Conservation (phyloP, 2,113 vertebrate genomes). For the Carassius gibelio region DNA sequence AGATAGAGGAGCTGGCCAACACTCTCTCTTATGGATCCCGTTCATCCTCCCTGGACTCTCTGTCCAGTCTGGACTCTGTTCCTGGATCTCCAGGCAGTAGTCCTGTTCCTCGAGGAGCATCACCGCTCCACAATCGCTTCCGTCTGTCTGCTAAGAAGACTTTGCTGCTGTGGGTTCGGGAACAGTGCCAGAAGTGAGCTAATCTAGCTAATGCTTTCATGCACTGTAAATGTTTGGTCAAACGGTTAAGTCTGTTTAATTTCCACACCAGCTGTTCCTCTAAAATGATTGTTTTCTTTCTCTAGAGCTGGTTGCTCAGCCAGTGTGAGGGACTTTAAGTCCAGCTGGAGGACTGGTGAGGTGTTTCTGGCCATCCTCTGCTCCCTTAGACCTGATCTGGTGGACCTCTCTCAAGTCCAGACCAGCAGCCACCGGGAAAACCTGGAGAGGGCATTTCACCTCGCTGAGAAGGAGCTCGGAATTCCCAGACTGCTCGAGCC, state of each 20-base stretch:
- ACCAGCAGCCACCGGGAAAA: conserved; percentile 83
- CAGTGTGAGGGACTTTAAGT: conserved; percentile 85
- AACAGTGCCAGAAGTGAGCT: conserved; percentile 82
- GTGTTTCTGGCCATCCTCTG: conserved; percentile 87
- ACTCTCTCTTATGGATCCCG: conserved; percentile 77
- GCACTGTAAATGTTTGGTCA: not conserved
- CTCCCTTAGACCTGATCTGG: conserved; percentile 82
- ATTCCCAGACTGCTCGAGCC: conserved; percentile 89
- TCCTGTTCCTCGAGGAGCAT: conserved; percentile 63
- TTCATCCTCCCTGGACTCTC: conserved; percentile 76
- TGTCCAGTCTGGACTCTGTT: conserved; percentile 70
- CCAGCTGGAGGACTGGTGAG: conserved; percentile 88
- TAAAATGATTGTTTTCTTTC: not conserved
- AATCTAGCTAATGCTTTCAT: not conserved
- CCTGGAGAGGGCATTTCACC: conserved; percentile 84
- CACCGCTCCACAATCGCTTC: conserved; percentile 78
- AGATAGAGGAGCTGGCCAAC: conserved; percentile 87
- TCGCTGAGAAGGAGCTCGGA: conserved; percentile 84
- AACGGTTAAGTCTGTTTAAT: not conserved
- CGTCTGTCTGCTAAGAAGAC: conserved; percentile 85
- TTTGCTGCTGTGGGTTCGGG: conserved; percentile 87
- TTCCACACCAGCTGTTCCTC: not conserved
- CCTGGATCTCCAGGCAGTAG: conserved; percentile 68
- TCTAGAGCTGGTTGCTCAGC: conserved; percentile 75
- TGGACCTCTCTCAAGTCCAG: conserved; percentile 79